Evolutionary conservation across 2,888 invertebrate species (phyloP).

Genomic region (Strigamia maritima): DNA sequence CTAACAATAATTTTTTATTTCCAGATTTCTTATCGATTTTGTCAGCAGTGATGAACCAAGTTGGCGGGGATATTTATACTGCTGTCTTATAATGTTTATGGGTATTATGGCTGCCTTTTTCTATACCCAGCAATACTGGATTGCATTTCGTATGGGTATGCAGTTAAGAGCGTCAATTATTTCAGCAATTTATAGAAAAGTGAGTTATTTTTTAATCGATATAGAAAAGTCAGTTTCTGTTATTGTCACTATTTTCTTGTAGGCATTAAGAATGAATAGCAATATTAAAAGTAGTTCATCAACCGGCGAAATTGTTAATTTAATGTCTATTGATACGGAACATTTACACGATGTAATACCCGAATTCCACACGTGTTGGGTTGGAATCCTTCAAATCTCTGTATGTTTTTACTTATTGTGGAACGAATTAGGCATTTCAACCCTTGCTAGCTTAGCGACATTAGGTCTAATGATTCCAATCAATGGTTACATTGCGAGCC

Average conservation of each 20-base stretch:
- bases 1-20: conserved; percentile 13
- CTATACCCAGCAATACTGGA: conserved; percentile 54
- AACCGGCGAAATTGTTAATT: conserved; percentile 55
- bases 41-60: conserved; percentile 43
- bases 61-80: conserved; percentile 55
- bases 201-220: conserved; percentile 40
- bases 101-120: conserved; percentile 53
- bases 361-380: background rate
- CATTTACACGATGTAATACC: conserved; percentile 43
- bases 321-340: conserved; percentile 56
- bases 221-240: background rate
- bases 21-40: conserved; percentile 43
- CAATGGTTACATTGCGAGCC: background rate
- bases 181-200: conserved; percentile 52
- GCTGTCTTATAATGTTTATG: conserved; percentile 52
- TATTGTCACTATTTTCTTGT: conserved; percentile 39
- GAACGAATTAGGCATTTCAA: background rate
- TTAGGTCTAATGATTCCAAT: background rate
- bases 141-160: conserved; percentile 54
- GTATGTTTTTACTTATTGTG: background rate
- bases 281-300: conserved; percentile 48
- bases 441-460: background rate
- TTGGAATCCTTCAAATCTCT: background rate
- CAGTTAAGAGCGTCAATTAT: conserved; percentile 52
- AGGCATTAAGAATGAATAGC: conserved; percentile 47